Percentiles rank a stretch among this genome's conserved stretches.
phyloP scores from a whole-genome alignment of 2,888 invertebrate species.

The Nemotelus nigrinus region DNA sequence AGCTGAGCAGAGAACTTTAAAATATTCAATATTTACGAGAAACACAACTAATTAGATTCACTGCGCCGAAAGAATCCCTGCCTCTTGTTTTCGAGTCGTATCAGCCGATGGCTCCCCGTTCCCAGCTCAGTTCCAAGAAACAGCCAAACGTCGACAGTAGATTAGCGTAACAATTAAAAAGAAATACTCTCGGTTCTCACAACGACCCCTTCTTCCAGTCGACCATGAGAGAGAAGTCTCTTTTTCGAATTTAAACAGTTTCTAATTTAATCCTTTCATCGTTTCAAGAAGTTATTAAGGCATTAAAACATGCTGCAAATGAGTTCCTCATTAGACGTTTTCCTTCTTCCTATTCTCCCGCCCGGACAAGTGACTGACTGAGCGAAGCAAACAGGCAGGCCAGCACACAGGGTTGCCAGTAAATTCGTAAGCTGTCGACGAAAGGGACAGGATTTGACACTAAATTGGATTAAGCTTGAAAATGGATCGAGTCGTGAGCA shows the following conservation, averaged over 20 bases:
- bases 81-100: neutral
- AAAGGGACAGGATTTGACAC: constrained; percentile 43
- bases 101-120: neutral
- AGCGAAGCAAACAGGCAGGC: neutral
- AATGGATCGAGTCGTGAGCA: constrained; percentile 27
- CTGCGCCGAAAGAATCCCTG: neutral
- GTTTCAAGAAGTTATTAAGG: constrained; percentile 43
- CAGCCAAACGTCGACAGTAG: constrained; percentile 24
- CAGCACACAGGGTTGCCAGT: neutral
- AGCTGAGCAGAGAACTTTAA: neutral
- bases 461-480: constrained; percentile 43
- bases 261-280: constrained; percentile 43
- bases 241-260: constrained; percentile 43
- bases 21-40: constrained; percentile 20
- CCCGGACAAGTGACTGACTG: neutral
- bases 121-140: neutral
- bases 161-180: constrained; percentile 42
- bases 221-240: constrained; percentile 21
- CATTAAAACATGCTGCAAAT: constrained; percentile 45
- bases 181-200: neutral
- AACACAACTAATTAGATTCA: constrained; percentile 33
- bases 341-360: neutral
- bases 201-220: constrained; percentile 18
- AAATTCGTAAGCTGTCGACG: constrained; percentile 42
- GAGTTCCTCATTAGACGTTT: constrained; percentile 36